These are phyloP conservation scores for Embiotoca jacksoni DNA, from an alignment of 2,113 vertebrate genomes.

Conservation along the genomic window DNA sequence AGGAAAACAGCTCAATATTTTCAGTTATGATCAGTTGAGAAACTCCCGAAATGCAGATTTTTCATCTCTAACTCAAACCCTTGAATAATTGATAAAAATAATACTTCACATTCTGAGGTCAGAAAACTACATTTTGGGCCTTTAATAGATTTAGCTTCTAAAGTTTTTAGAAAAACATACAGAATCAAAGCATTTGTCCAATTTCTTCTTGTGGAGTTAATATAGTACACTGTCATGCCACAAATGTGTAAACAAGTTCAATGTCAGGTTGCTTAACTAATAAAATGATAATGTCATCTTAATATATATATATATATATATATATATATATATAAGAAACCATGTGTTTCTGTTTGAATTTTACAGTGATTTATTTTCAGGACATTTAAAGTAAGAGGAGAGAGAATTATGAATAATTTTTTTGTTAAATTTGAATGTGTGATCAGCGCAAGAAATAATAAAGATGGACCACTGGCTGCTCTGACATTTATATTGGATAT, in stretches of 20 bases:
- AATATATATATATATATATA: no score
- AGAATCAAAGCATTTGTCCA: constrained; percentile 34
- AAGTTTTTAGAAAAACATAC: constrained; percentile 29
- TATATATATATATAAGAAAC: background rate
- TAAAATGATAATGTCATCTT: no score
- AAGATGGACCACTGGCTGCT: constrained; percentile 20
- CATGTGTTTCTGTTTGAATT: constrained; percentile 4
- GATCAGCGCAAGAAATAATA: background rate
- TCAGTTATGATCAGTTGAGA: constrained; percentile 61
- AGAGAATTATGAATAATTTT: constrained; percentile 5
- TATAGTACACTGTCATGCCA: background rate
- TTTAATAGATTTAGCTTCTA: constrained; percentile 26
- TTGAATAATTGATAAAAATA: constrained; percentile 74
- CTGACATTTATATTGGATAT: constrained; percentile 29
- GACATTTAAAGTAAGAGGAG: background rate
- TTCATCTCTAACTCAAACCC: constrained; percentile 58
- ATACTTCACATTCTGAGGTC: constrained; percentile 49
- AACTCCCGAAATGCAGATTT: constrained; percentile 67
- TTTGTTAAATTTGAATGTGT: constrained; percentile 22
- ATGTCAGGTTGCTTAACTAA: no score
- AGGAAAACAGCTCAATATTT: constrained; percentile 58
- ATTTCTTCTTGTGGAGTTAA: constrained; percentile 10
- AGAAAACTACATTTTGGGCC: constrained; percentile 38
- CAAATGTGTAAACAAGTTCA: background rate
- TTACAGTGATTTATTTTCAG: constrained; percentile 6